Conservation (phyloP, 2,113 vertebrate species). For the Nothoprocta perdicaria region DNA sequence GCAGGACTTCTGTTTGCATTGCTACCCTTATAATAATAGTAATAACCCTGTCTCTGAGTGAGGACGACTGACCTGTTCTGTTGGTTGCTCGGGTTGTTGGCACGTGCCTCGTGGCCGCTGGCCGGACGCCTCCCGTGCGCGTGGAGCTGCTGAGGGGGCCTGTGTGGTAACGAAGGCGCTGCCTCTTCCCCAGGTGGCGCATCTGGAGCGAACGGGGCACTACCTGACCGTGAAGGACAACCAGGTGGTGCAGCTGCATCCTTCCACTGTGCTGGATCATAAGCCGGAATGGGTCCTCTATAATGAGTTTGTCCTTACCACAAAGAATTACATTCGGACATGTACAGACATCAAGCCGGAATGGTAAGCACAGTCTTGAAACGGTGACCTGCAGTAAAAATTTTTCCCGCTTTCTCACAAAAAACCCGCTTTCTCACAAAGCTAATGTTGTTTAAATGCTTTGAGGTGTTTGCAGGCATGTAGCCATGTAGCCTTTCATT, state of each 20-base stretch:
- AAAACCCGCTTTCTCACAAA: background rate
- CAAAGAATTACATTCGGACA: conserved; percentile 97
- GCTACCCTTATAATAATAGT: background rate
- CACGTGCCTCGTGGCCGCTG: too few species aligned
- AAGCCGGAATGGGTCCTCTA: conserved; percentile 98
- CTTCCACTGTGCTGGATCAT: conserved; percentile 96
- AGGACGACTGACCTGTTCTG: background rate
- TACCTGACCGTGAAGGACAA: conserved; percentile 98
- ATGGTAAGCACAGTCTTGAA: conserved; percentile 82
- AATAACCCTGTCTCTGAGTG: background rate
- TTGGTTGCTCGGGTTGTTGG: background rate
- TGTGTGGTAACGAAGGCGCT: background rate
- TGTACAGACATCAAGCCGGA: conserved; percentile 97
- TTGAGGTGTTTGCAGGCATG: background rate
- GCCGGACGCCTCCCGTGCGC: too few species aligned
- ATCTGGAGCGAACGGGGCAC: conserved; percentile 95
- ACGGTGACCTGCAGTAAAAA: background rate
- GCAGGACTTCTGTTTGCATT: background rate
- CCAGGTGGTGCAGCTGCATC: conserved; percentile 97
- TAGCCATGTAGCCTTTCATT: background rate
- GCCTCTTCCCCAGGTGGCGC: conserved; percentile 85
- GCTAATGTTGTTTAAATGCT: background rate
- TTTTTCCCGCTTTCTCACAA: background rate
- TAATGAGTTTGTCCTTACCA: conserved; percentile 97
- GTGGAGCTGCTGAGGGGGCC: too few species aligned